Conservation (phyloP, 2,113 vertebrate genomes). For the Seriola aureovittata region DNA sequence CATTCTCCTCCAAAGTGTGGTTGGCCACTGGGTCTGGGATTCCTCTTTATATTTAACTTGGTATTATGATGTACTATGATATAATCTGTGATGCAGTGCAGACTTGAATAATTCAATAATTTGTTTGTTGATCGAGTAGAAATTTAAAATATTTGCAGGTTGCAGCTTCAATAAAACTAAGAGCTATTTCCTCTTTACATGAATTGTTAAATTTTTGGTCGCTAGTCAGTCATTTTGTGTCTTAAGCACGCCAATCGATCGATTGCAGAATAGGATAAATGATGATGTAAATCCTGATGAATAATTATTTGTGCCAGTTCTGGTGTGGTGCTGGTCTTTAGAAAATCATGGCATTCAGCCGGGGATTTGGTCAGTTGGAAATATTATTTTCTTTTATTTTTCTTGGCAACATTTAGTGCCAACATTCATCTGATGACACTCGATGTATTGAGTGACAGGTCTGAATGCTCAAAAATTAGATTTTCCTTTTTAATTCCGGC, state of each 20-base stretch:
- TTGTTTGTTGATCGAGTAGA: background rate
- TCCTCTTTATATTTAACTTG: background rate
- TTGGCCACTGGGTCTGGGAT: background rate
- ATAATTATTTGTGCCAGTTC: background rate
- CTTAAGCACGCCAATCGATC: background rate
- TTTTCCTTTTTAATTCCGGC: slow-evolving; percentile 33
- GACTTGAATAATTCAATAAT: background rate
- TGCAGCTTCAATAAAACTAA: background rate
- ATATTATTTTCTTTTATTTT: slow-evolving; percentile 16
- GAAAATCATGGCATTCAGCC: background rate
- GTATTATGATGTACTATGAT: background rate
- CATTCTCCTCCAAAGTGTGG: background rate
- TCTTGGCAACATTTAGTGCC: slow-evolving; percentile 21
- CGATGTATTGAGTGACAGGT: background rate
- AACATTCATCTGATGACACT: slow-evolving; percentile 25
- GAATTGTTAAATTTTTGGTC: background rate
- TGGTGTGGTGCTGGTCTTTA: background rate
- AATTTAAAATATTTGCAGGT: background rate
- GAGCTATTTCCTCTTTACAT: background rate
- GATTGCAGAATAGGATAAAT: background rate
- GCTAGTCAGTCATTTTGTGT: background rate
- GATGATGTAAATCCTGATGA: background rate
- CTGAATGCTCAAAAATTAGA: slow-evolving; percentile 28
- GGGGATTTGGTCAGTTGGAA: slow-evolving; percentile 11
- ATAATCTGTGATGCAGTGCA: background rate